Conservation (phyloP, 2,113 vertebrate genomes). For the Aspiorhynchus laticeps region DNA sequence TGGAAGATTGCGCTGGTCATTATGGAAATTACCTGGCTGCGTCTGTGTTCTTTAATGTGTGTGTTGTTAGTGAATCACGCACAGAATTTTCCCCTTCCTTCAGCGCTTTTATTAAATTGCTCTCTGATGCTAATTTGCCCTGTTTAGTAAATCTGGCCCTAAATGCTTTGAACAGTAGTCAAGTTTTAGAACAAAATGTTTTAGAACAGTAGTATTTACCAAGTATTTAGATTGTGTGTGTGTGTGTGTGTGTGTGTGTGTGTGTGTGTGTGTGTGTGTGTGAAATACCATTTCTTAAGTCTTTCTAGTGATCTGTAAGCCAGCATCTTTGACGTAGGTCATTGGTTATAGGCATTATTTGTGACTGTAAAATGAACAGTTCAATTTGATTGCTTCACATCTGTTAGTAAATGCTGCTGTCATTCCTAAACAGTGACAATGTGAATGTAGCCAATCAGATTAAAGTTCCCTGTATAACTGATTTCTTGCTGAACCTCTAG, state of each 20-base stretch:
- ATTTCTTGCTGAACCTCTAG: background rate
- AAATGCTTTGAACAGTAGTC: too few species aligned
- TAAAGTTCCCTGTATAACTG: background rate
- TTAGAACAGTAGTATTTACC: too few species aligned
- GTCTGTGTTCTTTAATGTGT: too few species aligned
- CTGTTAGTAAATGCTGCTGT: background rate
- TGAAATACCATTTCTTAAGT: background rate
- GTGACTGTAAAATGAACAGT: background rate
- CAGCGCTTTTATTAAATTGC: too few species aligned
- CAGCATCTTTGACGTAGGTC: background rate
- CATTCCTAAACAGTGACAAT: background rate
- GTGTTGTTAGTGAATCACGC: background rate
- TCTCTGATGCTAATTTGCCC: too few species aligned
- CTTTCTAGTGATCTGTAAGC: background rate
- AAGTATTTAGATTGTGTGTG: too few species aligned
- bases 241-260: too few species aligned
- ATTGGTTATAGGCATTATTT: background rate
- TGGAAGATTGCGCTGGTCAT: too few species aligned
- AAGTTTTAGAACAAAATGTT: too few species aligned
- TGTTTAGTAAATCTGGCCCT: too few species aligned
- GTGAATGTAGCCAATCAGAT: background rate
- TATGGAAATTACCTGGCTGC: too few species aligned
- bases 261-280: background rate
- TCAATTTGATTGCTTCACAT: background rate
- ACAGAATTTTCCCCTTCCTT: too few species aligned